Percentiles rank a stretch among this genome's conserved stretches.
Conservation (phyloP, 2,113 vertebrate species). For the Leucoraja erinaceus region DNA sequence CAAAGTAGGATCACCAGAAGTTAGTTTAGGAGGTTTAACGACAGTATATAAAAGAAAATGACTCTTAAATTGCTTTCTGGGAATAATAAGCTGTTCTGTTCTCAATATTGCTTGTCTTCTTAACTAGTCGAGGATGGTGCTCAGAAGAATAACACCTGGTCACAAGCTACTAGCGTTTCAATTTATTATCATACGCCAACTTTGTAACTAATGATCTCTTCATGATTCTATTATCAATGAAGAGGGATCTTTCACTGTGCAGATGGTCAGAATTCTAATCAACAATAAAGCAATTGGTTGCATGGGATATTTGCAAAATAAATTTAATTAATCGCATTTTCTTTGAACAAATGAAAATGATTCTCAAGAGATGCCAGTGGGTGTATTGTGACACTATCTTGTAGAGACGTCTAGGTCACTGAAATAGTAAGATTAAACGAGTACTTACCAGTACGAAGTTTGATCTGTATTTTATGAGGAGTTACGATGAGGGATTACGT, state of each 20-base stretch:
- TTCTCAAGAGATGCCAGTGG: not conserved
- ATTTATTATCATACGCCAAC: not conserved
- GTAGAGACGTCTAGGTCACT: not conserved
- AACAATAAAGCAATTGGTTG: not conserved
- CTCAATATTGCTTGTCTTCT: not conserved
- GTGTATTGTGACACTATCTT: not conserved
- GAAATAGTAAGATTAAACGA: too few relatives aligned
- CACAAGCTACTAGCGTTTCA: not conserved
- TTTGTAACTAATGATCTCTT: not conserved
- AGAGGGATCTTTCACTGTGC: not conserved
- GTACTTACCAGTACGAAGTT: too few relatives aligned
- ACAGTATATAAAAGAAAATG: not conserved
- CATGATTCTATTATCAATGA: not conserved
- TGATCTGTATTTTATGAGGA: too few relatives aligned
- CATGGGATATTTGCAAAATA: not conserved
- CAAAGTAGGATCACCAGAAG: constrained; percentile 8
- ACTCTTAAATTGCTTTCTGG: not conserved
- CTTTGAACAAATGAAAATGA: not conserved
- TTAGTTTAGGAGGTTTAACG: constrained; percentile 4
- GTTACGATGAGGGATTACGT: too few relatives aligned
- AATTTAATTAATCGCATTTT: not conserved
- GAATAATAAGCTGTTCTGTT: not conserved
- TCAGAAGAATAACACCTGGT: not conserved
- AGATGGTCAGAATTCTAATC: not conserved
- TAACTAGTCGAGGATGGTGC: not conserved